phyloP scores from a whole-genome alignment of 2,888 invertebrate genomes.

The Ischnus inquisitorius region DNA sequence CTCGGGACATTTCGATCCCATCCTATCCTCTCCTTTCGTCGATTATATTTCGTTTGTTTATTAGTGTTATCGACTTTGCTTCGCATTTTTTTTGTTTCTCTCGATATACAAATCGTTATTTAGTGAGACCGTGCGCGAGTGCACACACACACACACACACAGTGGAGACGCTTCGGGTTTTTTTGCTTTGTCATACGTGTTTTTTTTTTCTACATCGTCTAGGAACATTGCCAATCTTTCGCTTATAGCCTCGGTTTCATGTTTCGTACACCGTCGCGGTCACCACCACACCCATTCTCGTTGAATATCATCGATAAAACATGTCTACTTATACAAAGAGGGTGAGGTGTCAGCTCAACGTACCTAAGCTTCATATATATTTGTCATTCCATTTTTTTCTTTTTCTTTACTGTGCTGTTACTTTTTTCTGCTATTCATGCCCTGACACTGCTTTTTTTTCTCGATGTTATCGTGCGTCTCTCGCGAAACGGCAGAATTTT shows the following conservation, averaged over 20 bases:
- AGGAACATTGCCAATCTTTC: slow-evolving; percentile 75
- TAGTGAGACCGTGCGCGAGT: slow-evolving; percentile 39
- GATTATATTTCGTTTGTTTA: slow-evolving; percentile 34
- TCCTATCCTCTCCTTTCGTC: slow-evolving; percentile 45
- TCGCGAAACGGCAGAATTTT: slow-evolving; percentile 26
- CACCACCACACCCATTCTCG: slow-evolving; percentile 74
- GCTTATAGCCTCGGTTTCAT: slow-evolving; percentile 69
- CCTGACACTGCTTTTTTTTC: slow-evolving; percentile 53
- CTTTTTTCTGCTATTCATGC: slow-evolving; percentile 33
- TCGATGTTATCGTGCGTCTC: slow-evolving; percentile 38
- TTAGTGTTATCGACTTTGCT: slow-evolving; percentile 29
- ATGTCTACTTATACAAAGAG: slow-evolving; percentile 45
- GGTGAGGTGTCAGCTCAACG: slow-evolving; percentile 32
- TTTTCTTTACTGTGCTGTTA: slow-evolving; percentile 31
- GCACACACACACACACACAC: slow-evolving; percentile 37
- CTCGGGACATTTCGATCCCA: slow-evolving; percentile 41
- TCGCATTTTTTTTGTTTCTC: slow-evolving; percentile 31
- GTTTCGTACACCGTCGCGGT: slow-evolving; percentile 72
- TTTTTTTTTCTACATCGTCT: slow-evolving; percentile 54
- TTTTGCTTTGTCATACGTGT: slow-evolving; percentile 36
- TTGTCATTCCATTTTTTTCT: slow-evolving; percentile 32
- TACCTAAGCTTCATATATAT: slow-evolving; percentile 46
- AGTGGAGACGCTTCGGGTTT: slow-evolving; percentile 47
- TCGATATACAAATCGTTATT: slow-evolving; percentile 46
- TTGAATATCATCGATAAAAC: slow-evolving; percentile 73